Conservation (phyloP, 2,113 vertebrate species). For the Sceloporus tristichus region DNA sequence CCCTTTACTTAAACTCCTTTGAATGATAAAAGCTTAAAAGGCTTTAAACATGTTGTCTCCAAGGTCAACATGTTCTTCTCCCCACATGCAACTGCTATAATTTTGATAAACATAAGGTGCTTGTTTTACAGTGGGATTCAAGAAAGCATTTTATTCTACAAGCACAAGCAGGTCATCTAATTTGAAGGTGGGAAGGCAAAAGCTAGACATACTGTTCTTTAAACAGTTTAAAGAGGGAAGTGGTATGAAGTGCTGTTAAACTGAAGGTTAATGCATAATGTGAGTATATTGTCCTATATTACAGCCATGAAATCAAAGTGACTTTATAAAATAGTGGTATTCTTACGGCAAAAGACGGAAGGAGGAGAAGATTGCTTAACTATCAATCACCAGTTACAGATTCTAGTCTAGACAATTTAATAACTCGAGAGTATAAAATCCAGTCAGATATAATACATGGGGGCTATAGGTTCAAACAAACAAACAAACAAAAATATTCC, state of each 20-base stretch:
- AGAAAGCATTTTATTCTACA: background rate
- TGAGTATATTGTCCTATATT: background rate
- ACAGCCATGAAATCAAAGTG: background rate
- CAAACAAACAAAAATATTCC: background rate
- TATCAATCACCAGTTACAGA: background rate
- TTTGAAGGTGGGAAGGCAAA: background rate
- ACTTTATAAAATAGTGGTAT: background rate
- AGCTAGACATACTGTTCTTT: background rate
- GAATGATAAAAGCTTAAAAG: background rate
- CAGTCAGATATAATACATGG: background rate
- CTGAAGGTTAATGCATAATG: background rate
- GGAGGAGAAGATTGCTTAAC: background rate
- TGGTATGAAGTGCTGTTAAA: background rate
- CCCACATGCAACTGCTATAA: background rate
- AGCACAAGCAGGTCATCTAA: background rate
- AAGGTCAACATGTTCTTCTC: background rate
- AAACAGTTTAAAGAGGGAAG: background rate
- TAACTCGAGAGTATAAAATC: background rate
- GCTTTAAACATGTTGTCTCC: background rate
- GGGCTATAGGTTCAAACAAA: no score
- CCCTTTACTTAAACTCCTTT: background rate
- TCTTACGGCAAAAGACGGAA: background rate
- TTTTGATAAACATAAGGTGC: background rate
- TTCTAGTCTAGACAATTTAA: background rate
- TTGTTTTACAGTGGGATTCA: background rate